Evolutionary conservation across 2,888 invertebrate genomes (phyloP), one percentile per base, ranked within the genome.

Genomic region (Patella depressa): DNA sequence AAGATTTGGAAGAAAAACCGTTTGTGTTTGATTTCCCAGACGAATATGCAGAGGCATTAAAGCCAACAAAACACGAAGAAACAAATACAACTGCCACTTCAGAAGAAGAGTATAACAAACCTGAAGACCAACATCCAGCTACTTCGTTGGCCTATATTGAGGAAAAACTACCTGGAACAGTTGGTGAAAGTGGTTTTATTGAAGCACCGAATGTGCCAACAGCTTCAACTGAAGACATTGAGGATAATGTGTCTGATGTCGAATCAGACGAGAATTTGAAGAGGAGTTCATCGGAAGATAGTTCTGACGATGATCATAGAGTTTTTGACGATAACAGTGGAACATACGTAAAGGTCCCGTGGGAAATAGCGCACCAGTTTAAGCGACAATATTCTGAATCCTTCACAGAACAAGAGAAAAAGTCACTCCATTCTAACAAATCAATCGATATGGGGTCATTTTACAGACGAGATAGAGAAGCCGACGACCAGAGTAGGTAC

Each of bases 281-380:
- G 4, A 65, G 65, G 11, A 24, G 19, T n/a, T 83, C 83, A 29
- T 82, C 83, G 5, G 78, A 81, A 71, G 85, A 85, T 72, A 84
- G 84, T 76, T 83, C 85, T 79, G 83, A 84, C 69, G 84, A 85
- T 81, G 87, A 88, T 78, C 79, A 80, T 15, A 85, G 86, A 79
- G 86, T 89, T 9, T 89, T 88, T 81, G 90, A 90, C 83, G 88
- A 87, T 79, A 79, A 82, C n/a, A 86, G 87, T 72, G 90, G 88
- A 0, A 78, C 78, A 71, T 81, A 79, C 74, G 79, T 85, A 53
- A 80, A 76, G 79, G 73, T 86, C 24, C 89, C 89, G 14, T 89
- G 89, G 89, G 89, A 89, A 82, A 85, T 86, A 55, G 87, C 85
- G 57, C 85, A 86, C 75, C 88, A 88, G 79, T 89, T 86, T 80